A percentile compares a stretch with the other conserved stretches of the same genome.
Evolutionary conservation across 2,888 invertebrate genomes (phyloP).

Genomic region (Aleiodes leptofemur): DNA sequence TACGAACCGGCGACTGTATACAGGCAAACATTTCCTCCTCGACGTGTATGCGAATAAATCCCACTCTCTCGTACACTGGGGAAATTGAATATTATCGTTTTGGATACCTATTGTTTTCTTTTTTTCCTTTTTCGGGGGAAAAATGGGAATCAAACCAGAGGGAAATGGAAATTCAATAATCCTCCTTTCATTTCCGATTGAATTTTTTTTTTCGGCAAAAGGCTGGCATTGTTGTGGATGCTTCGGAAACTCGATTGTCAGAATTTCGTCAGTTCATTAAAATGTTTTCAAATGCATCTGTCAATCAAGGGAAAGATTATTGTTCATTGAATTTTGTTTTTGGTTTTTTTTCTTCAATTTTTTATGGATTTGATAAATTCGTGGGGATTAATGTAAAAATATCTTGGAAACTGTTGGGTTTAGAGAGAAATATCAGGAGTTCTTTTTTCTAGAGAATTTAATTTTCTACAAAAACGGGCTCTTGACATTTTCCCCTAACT

Average conservation of each 20-base stretch:
- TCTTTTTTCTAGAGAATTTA: too few relatives aligned
- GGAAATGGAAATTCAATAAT: slow-evolving; percentile 20
- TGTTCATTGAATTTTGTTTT: too few relatives aligned
- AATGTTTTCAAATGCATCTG: not conserved
- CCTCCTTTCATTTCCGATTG: slow-evolving; percentile 27
- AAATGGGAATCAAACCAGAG: not conserved
- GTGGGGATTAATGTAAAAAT: too few relatives aligned
- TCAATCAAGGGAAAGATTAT: too few relatives aligned
- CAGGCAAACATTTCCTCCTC: slow-evolving; percentile 31
- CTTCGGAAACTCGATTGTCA: slow-evolving; percentile 13
- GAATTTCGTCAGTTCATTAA: slow-evolving; percentile 18
- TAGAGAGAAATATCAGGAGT: too few relatives aligned
- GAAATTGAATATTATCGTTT: slow-evolving; percentile 29
- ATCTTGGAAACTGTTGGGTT: too few relatives aligned
- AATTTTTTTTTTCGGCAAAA: slow-evolving; percentile 6
- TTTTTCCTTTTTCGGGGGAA: not conserved
- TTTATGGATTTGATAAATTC: too few relatives aligned
- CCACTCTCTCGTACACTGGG: slow-evolving; percentile 6
- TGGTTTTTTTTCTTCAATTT: too few relatives aligned
- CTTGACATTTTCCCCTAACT: too few relatives aligned
- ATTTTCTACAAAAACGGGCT: too few relatives aligned
- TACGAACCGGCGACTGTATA: slow-evolving; percentile 8
- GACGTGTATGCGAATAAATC: slow-evolving; percentile 13
- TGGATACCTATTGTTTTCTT: slow-evolving; percentile 22
- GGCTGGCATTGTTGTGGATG: not conserved